A percentile compares a stretch with the other conserved stretches of the same genome.
Conservation (phyloP, 1,140 invertebrate species). For the Lucilia sericata region DNA sequence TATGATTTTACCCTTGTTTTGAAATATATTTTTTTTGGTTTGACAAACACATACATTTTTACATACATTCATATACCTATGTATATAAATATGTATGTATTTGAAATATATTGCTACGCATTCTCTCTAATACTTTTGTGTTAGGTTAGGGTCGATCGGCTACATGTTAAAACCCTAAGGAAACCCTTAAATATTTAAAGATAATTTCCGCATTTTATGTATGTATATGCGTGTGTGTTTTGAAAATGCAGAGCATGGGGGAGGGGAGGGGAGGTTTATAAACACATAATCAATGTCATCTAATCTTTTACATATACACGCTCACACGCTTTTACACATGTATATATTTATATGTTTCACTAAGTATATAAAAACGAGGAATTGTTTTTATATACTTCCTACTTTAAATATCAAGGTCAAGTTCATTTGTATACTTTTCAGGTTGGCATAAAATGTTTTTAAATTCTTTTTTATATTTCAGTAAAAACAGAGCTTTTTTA, state of each 20-base stretch:
- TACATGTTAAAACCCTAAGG: not conserved
- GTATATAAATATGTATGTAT: too few relatives aligned
- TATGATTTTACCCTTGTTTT: not conserved
- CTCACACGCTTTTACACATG: not conserved
- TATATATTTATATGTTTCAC: not conserved
- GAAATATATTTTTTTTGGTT: not conserved
- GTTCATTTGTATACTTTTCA: not conserved
- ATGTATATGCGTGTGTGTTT: too few relatives aligned
- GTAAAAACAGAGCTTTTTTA: not conserved
- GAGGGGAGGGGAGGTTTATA: not conserved
- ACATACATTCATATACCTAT: not conserved
- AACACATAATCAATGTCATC: not conserved
- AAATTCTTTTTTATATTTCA: not conserved
- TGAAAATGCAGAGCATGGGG: not conserved
- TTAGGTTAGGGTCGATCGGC: not conserved
- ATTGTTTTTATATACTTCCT: not conserved
- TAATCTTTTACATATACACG: not conserved
- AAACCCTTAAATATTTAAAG: constrained; percentile 2
- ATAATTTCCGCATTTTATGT: not conserved
- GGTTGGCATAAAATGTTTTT: too few relatives aligned
- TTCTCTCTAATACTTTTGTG: not conserved
- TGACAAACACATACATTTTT: not conserved
- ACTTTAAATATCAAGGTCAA: not conserved
- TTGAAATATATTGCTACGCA: not conserved
- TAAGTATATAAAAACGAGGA: not conserved